Conservation (phyloP, 2,113 vertebrate genomes). For the Rynchops niger region DNA sequence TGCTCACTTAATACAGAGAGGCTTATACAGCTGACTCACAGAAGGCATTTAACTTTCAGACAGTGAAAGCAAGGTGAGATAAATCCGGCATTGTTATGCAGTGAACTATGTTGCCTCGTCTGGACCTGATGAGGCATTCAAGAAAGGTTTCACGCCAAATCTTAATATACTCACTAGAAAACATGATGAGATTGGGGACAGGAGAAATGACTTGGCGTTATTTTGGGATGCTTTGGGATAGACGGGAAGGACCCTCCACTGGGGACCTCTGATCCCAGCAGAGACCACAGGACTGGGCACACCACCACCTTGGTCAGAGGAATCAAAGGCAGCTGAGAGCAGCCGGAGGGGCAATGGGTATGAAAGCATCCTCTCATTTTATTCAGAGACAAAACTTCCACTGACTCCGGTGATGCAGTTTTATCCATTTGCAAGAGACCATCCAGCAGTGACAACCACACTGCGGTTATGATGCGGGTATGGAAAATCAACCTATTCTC, state of each 20-base stretch:
- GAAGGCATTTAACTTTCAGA: not conserved
- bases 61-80: fast-evolving
- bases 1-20: not conserved
- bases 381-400: not conserved
- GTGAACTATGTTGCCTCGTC: fast-evolving
- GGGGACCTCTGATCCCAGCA: not conserved
- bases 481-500: not conserved
- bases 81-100: not conserved
- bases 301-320: not conserved
- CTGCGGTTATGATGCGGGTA: not conserved
- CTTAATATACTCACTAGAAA: not conserved
- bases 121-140: not conserved
- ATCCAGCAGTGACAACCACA: not conserved
- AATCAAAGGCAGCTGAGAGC: not conserved
- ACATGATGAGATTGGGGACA: not conserved
- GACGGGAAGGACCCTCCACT: not conserved
- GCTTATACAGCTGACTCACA: not conserved
- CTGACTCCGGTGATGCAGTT: not conserved
- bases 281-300: not conserved
- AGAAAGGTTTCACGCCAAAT: not conserved
- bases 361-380: not conserved
- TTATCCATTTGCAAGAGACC: not conserved
- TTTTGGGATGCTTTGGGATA: not conserved
- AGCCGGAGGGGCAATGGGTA: not conserved
- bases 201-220: not conserved